Evolutionary conservation across 2,113 vertebrate species (phyloP).

Genomic region (Grammomys dolichurus): DNA sequence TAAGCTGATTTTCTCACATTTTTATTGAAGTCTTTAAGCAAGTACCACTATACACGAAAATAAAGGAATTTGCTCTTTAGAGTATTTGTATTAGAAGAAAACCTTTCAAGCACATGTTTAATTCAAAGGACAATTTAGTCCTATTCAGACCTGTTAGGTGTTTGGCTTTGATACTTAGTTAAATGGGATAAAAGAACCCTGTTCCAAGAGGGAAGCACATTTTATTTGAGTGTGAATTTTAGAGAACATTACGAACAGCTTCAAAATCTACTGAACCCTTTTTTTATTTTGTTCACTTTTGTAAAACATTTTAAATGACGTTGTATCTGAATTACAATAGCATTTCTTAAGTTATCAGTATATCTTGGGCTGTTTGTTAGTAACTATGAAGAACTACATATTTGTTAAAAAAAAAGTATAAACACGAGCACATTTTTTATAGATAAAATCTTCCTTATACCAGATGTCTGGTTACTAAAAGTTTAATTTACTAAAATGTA

Average conservation of each 20-base stretch:
- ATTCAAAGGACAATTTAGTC: conserved; percentile 56
- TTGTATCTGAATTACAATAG: conserved; percentile 12
- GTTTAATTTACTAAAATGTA: neutral
- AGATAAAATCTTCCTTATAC: neutral
- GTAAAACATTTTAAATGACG: neutral
- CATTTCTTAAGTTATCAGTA: neutral
- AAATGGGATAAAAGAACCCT: conserved; percentile 38
- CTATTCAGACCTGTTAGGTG: conserved; percentile 46
- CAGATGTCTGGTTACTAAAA: neutral
- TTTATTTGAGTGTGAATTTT: conserved; percentile 33
- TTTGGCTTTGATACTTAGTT: conserved; percentile 61
- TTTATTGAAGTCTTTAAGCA: conserved; percentile 58
- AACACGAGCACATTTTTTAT: accelerated
- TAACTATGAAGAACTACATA: neutral
- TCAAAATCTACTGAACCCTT: neutral
- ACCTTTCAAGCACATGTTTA: conserved; percentile 24
- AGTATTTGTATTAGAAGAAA: conserved; percentile 22
- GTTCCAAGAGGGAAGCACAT: neutral
- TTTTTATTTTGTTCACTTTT: conserved; percentile 31
- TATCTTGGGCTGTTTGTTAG: neutral
- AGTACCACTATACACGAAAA: neutral
- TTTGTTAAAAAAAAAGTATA: neutral
- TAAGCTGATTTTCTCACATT: conserved; percentile 39
- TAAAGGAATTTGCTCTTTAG: conserved; percentile 7
- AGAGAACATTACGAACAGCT: neutral